phyloP scores from a whole-genome alignment of 2,797 vertebrate species.

The Octomys mimax region DNA sequence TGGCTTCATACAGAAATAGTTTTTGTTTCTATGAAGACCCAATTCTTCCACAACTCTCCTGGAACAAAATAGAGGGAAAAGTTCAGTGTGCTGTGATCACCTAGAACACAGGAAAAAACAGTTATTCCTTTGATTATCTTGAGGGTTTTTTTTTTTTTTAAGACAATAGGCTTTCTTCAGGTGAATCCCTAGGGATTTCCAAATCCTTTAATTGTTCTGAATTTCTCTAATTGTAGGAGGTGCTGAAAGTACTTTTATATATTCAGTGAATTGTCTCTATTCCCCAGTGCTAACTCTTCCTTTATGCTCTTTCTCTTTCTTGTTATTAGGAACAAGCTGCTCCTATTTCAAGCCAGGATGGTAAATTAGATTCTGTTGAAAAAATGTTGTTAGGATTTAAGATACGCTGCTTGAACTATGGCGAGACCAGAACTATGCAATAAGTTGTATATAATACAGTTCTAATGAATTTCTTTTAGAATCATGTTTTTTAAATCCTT shows the following conservation, averaged over 20 bases:
- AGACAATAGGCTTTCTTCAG: conserved; percentile 63
- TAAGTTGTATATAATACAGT: not conserved
- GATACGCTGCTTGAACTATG: not conserved
- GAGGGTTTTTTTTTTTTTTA: not conserved
- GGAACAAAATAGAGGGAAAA: not conserved
- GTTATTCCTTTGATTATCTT: not conserved
- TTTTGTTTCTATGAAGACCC: not conserved
- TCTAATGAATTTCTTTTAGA: not conserved
- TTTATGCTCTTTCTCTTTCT: not conserved
- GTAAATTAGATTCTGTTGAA: not conserved
- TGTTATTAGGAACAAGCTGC: not conserved
- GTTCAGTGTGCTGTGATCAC: conserved; percentile 1
- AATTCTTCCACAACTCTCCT: not conserved
- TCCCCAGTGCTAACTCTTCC: not conserved
- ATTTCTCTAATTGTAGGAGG: conserved; percentile 66
- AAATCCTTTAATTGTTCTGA: conserved; percentile 74
- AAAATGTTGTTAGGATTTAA: not conserved
- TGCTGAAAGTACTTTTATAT: conserved; percentile 39
- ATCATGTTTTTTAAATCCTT: not conserved
- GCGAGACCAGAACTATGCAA: not conserved
- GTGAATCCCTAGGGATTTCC: conserved; percentile 27
- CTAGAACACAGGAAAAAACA: conserved; percentile 59
- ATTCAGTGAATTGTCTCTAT: conserved; percentile 48
- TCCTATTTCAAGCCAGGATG: not conserved
- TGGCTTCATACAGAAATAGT: not conserved